Evolutionary conservation across 2,797 vertebrate species (phyloP), one percentile per base, ranked within the genome.

Genomic region (Ispidina lecontei): DNA sequence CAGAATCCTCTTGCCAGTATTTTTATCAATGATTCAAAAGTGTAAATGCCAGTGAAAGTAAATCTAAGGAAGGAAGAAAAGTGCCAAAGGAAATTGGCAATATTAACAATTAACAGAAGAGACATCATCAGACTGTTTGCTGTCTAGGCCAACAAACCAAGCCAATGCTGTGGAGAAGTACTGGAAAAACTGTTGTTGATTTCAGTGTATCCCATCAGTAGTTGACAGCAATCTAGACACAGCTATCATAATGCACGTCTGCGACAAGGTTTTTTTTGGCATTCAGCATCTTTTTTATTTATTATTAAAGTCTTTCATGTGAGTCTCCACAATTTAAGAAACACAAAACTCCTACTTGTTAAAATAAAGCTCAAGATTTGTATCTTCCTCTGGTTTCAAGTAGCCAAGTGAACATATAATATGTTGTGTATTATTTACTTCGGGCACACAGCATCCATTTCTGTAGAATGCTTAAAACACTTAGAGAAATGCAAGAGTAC

Each of bases 1-100:
- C 99, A 99, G 96, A 99, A 99, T 56, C 99, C 99, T 97, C 98
- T 98, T 2, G 99, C 99, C 93, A 99, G 79, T 77, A 99, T 99
- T 97, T 99, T 99, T 96, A 99, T 98, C 63, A 98, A 74, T 26
- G 98, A 98, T 95, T 99, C 99, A 46, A 99, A 99, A 23, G 99
- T 99, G 87, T 99, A 99, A 97, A 99, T 99, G 68, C 97, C 98
- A 65, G 99, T 99, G 95, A 99, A 99, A 72, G 97, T 98, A 22
- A 97, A 98, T 95, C 99, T 99, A 95, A 85, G 28, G 93, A 94
- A 17, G 16, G 89, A 77, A 83, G 88, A 85, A 65, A 78, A 91
- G 79, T 14, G 18, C 33, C 65, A 43, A 79, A 85, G 47, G 69
- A 68, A 90, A 70, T 58, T 20, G 83, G 62, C 29, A 87, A 35